These are phyloP conservation scores for Aramus guarauna DNA, from an alignment of 2,113 vertebrate species.

Conservation along the genomic window DNA sequence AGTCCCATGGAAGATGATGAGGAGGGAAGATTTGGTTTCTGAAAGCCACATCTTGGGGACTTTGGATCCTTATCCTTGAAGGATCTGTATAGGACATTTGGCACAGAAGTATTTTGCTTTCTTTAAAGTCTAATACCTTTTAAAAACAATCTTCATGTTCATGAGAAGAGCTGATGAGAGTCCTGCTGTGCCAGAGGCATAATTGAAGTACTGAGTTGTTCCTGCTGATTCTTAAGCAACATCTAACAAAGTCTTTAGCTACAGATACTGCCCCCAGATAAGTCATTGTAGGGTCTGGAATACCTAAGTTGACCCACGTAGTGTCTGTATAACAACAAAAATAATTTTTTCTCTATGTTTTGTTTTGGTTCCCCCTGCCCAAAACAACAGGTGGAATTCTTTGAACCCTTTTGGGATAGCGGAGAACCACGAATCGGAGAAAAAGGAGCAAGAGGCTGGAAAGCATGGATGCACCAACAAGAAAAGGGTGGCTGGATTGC, in stretches of 20 bases:
- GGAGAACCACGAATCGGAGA: slow-evolving; percentile 92
- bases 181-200: neutral
- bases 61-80: neutral
- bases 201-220: neutral
- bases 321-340: neutral
- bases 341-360: neutral
- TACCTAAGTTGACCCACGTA: neutral
- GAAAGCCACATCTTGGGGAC: neutral
- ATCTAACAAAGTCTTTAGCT: neutral
- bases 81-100: neutral
- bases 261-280: neutral
- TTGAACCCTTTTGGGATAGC: slow-evolving; percentile 96
- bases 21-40: neutral
- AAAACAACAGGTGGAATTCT: slow-evolving; percentile 86
- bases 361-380: neutral
- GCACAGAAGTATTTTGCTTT: neutral
- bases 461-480: slow-evolving; percentile 94
- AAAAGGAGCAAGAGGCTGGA: slow-evolving; percentile 90
- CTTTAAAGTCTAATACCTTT: neutral
- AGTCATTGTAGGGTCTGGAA: neutral
- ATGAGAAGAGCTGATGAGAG: neutral
- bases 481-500: slow-evolving; percentile 94
- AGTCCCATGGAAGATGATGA: neutral
- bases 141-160: neutral
- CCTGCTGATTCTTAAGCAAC: neutral